Evolutionary conservation across 2,113 vertebrate genomes (phyloP).

Genomic region (Thunnus maccoyii): DNA sequence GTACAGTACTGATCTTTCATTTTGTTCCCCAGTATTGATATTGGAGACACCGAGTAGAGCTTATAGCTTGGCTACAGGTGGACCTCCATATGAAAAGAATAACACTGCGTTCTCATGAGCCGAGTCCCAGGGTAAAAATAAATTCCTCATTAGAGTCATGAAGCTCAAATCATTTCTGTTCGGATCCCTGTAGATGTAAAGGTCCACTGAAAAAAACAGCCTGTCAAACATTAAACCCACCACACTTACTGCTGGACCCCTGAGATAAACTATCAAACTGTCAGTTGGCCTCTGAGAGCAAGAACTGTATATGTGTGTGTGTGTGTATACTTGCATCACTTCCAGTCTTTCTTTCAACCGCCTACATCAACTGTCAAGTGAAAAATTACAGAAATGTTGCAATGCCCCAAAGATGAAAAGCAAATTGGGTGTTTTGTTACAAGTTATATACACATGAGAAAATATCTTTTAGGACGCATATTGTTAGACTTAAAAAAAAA

Average conservation of each 20-base stretch:
- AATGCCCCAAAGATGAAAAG: constrained; percentile 20
- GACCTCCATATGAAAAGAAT: constrained; percentile 11
- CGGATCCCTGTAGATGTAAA: constrained; percentile 1
- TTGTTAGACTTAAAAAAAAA: not conserved
- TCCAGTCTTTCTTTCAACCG: constrained; percentile 15
- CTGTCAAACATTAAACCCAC: constrained; percentile 35
- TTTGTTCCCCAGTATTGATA: not conserved
- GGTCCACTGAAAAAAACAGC: constrained; percentile 29
- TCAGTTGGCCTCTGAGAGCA: not conserved
- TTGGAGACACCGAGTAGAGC: not conserved
- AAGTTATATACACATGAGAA: not conserved
- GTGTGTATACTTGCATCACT: not conserved
- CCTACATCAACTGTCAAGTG: constrained; percentile 21
- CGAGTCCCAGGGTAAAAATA: not conserved
- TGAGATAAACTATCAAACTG: constrained; percentile 23
- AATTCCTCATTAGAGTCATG: constrained; percentile 1
- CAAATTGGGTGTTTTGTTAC: constrained; percentile 20
- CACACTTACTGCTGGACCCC: constrained; percentile 21
- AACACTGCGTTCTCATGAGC: constrained; percentile 1
- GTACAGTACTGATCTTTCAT: not conserved
- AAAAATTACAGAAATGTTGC: constrained; percentile 37
- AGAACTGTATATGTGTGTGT: not conserved
- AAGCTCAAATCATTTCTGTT: constrained; percentile 21
- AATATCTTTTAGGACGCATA: constrained; percentile 12
- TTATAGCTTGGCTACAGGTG: constrained; percentile 12